phyloP scores from a whole-genome alignment of 2,113 vertebrate species.

The Gallinago media region DNA sequence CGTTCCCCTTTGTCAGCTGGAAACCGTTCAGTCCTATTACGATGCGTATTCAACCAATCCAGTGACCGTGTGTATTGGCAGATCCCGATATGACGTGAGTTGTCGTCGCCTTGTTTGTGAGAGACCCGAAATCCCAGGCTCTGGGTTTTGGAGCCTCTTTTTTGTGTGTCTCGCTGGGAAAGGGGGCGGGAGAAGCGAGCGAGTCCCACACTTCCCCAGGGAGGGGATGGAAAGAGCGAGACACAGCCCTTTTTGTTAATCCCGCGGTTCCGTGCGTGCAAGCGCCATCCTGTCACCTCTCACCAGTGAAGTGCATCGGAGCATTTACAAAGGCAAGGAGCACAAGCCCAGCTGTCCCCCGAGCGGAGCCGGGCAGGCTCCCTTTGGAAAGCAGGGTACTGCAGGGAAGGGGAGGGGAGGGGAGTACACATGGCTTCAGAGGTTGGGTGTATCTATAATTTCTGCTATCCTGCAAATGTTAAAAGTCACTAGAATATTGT shows the following conservation, averaged over 20 bases:
- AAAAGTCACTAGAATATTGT: slow-evolving; percentile 82
- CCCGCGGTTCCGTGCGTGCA: background rate
- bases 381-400: slow-evolving; percentile 56
- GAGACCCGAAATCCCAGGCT: slow-evolving; percentile 49
- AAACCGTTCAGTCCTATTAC: slow-evolving; percentile 44
- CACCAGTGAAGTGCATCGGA: slow-evolving; percentile 33
- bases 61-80: slow-evolving; percentile 71
- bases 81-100: slow-evolving; percentile 51
- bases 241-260: background rate
- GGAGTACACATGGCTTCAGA: slow-evolving; percentile 55
- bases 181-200: background rate
- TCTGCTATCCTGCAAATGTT: slow-evolving; percentile 83
- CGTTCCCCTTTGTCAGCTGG: slow-evolving; percentile 39
- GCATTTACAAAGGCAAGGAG: slow-evolving; percentile 57
- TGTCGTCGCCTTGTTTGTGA: slow-evolving; percentile 68
- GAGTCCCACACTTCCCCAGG: background rate
- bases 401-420: slow-evolving; percentile 77
- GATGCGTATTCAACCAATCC: slow-evolving; percentile 59
- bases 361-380: background rate
- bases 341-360: slow-evolving; percentile 59
- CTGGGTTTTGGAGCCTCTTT: slow-evolving; percentile 29
- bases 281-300: slow-evolving; percentile 19
- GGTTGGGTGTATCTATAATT: slow-evolving; percentile 73
- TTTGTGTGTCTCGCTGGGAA: slow-evolving; percentile 16
- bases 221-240: slow-evolving; percentile 30